Evolutionary conservation across 1,140 invertebrate species (phyloP).

Genomic region (Platorchestia sp.): DNA sequence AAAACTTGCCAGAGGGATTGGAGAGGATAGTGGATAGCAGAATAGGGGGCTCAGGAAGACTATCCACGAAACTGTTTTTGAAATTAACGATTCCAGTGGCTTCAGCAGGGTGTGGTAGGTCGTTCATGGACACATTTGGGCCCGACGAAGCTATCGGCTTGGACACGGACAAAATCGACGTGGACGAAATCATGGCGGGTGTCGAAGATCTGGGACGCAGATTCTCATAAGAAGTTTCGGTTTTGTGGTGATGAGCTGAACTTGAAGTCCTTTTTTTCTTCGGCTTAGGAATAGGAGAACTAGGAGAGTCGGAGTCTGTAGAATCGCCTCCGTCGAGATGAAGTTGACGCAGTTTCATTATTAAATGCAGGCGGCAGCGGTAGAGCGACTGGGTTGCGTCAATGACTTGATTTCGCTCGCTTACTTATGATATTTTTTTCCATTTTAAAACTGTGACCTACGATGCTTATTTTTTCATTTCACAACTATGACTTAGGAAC

Average conservation of each 20-base stretch:
- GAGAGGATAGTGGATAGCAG: slow-evolving; percentile 32
- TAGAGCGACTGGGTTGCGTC: not conserved
- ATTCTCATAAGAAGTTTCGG: not conserved
- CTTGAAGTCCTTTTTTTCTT: not conserved
- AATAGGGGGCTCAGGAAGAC: slow-evolving; percentile 7
- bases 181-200: not conserved
- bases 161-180: slow-evolving; percentile 2
- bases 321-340: not conserved
- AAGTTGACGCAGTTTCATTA: slow-evolving; percentile 21
- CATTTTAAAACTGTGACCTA: not conserved
- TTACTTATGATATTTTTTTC: too few species aligned
- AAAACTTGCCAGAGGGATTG: slow-evolving; percentile 1
- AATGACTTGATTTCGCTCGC: not conserved
- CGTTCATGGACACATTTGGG: not conserved
- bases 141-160: not conserved
- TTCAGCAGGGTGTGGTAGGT: not conserved
- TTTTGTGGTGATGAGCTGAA: not conserved
- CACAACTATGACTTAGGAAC: not conserved
- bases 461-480: not conserved
- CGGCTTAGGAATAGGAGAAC: not conserved
- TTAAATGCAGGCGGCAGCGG: not conserved
- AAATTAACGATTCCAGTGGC: not conserved
- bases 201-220: slow-evolving; percentile 3
- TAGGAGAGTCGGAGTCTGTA: slow-evolving; percentile 23
- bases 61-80: not conserved